A percentile compares a stretch with the other conserved stretches of the same genome.
These are phyloP conservation scores for Ataeniobius toweri DNA, from an alignment of 2,797 vertebrate genomes.

Conservation along the genomic window DNA sequence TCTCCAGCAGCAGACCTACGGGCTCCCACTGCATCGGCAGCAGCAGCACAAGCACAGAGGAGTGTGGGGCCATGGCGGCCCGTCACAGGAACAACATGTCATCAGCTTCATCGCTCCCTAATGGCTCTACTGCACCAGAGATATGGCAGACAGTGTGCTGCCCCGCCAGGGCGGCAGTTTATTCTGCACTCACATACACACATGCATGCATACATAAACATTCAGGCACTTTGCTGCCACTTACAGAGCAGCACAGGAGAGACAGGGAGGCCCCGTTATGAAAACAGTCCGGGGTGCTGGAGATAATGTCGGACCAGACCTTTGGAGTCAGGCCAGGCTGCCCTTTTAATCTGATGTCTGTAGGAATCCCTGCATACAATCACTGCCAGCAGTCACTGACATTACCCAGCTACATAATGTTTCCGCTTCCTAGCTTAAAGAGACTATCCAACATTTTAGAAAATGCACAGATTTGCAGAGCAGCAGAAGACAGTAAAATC, in stretches of 20 bases:
- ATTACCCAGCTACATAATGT: constrained; percentile 55
- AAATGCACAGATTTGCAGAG: constrained; percentile 4
- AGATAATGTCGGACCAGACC: constrained; percentile 67
- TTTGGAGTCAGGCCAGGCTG: constrained; percentile 57
- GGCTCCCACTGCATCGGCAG: constrained; percentile 61
- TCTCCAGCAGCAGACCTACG: constrained; percentile 68
- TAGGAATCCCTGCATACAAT: constrained; percentile 45
- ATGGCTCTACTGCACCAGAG: constrained; percentile 73
- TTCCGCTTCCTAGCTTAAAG: constrained; percentile 30
- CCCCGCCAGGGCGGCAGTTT: constrained; percentile 73
- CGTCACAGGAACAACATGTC: constrained; percentile 86
- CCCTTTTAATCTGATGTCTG: constrained; percentile 53
- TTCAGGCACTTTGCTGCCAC: constrained; percentile 61
- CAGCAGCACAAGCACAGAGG: constrained; percentile 39
- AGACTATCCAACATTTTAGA: constrained; percentile 4
- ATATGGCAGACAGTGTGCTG: constrained; percentile 71
- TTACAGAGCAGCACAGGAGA: constrained; percentile 53
- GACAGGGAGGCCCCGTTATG: constrained; percentile 70
- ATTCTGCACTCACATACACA: constrained; percentile 47
- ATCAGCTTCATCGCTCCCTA: constrained; percentile 84
- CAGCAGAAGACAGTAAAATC: neutral
- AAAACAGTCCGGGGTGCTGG: constrained; percentile 68
- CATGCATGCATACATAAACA: constrained; percentile 46
- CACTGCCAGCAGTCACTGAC: constrained; percentile 44
- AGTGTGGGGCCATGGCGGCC: constrained; percentile 64